Base-by-base conservation (phyloP, 2,888 invertebrate species). In the Cremastobaeus sp. region DNA sequence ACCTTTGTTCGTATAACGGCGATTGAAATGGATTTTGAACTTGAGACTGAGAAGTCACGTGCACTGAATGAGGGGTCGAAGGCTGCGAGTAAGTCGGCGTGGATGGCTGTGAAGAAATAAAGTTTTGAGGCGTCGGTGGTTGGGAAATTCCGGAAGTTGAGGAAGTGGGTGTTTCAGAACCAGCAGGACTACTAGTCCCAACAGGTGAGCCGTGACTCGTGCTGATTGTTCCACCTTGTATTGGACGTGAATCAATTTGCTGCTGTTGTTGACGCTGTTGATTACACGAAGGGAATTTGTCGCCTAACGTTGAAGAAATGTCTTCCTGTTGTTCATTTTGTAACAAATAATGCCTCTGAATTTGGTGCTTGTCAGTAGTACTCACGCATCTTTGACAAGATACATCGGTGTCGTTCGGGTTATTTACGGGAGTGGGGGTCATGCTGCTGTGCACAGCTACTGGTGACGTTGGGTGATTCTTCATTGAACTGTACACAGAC, bases 221-320 rank as follows among this genome's bases (percentile, higher is more conserved):
- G 78, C 95, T 95, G 6, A 95, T 93, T 0, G 95, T 93, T 0
- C 95, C 95, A 3, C 94, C 95, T 85, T 95, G 95, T 69, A 95
- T 94, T 0, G 95, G 95, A 79, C 93, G 90, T 20, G 90, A 90
- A 79, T 93, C 93, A 5, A 91, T 89, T 17, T 89, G 89, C 9
- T 70, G 72, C 17, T 72, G 74, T 9, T 69, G 70, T n/a, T 74
- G 89, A 86, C 78, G 89, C 89, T 59, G 88, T 82, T 68, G 71
- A 43, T 59, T 76, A 60, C 89, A 87, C 43, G 88, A 88, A 32
- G 86, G 84, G 50, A 88, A 88, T 76, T 92, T 89, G 30, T 92
- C 93, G 1, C 89, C 89, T 76, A 90, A 92, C 3, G 92, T 93
- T 9, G 92, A 92, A 8, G 93, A 93, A 1, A 93, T 93, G 4